Base-by-base conservation (phyloP, 92 coral and sea anemone species). In the Actinostola sp. region DNA sequence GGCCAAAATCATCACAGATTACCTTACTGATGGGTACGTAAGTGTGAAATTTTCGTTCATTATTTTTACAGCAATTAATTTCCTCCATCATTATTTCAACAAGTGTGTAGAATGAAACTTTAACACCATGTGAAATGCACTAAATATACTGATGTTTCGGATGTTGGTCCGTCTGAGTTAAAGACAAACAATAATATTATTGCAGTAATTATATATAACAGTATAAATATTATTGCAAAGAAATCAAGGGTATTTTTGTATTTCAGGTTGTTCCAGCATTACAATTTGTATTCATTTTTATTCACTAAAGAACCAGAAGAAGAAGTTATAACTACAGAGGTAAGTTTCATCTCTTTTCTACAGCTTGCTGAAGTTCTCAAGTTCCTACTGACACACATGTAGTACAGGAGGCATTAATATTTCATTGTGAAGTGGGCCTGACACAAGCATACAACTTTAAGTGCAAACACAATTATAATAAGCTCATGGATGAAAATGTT, bases 241-340 rank as follows among this genome's bases (percentile, higher is more conserved):
- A 55, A 19, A 17, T 34, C 25, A 23, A 4, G 5, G 0, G 14
- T 65, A 7, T 21, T 25, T 50, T 19, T 20, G 30, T 6, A 23
- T 72, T 71, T 9, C 63, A 95, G 97, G 43, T 77, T 95, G 41
- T 95, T 95, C 35, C 95, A 91, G 62, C 99, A 91, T 77, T 95
- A 85, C 90, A 91, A 86, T 72, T 43, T 95, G 34, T 95, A 95
- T 63, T 78, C 88, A 84, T 89, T 88, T 77, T 76, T 88, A 26
- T 91, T 91, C 54, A 83, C 90, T 23, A 82, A 87, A 57, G 93
- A 87, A 57, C 86, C 89, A 11, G 83, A 71, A 43, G 97, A 91
- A 41, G 89, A 92, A 65, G 80, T 80, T 16, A 74, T 81, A 25
- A 61, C 82, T 21, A 74, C 84, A 20, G 89, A 95, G 92, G 99